Evolutionary conservation across 1,140 invertebrate genomes (phyloP).

Genomic region (Penaeus japonicus): DNA sequence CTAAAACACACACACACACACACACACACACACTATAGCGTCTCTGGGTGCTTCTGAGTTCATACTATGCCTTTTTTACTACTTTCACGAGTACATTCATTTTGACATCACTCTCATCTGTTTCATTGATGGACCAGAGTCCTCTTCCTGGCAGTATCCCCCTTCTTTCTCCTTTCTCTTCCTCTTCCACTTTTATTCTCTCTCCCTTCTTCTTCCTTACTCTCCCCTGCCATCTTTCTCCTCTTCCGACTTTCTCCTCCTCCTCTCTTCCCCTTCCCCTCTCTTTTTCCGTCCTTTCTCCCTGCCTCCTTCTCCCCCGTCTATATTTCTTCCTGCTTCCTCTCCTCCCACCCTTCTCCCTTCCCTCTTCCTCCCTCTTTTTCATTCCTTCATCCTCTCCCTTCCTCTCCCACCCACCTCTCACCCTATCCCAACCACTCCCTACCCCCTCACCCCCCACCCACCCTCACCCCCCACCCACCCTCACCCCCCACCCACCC

Average conservation of each 20-base stretch:
- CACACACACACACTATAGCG: not conserved
- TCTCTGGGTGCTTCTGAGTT: too few species aligned
- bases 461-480: not conserved
- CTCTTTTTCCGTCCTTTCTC: not conserved
- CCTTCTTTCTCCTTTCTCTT: not conserved
- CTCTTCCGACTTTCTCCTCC: not conserved
- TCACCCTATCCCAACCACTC: not conserved
- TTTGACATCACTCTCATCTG: too few species aligned
- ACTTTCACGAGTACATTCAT: too few species aligned
- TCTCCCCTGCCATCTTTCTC: not conserved
- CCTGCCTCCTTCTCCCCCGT: not conserved
- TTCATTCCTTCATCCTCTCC: not conserved
- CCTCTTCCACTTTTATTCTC: too few species aligned
- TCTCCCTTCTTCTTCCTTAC: too few species aligned
- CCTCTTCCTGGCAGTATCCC: not conserved
- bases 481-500: not conserved
- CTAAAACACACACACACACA: not conserved
- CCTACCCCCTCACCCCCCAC: not conserved
- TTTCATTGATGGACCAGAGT: too few species aligned
- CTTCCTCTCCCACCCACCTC: not conserved
- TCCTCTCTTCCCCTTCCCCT: too few species aligned
- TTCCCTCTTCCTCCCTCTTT: not conserved
- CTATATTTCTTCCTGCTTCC: not conserved
- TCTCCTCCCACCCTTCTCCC: not conserved
- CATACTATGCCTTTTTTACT: too few species aligned